Evolutionary conservation across 2,797 vertebrate species (phyloP).

Genomic region (Etheostoma nigrum): DNA sequence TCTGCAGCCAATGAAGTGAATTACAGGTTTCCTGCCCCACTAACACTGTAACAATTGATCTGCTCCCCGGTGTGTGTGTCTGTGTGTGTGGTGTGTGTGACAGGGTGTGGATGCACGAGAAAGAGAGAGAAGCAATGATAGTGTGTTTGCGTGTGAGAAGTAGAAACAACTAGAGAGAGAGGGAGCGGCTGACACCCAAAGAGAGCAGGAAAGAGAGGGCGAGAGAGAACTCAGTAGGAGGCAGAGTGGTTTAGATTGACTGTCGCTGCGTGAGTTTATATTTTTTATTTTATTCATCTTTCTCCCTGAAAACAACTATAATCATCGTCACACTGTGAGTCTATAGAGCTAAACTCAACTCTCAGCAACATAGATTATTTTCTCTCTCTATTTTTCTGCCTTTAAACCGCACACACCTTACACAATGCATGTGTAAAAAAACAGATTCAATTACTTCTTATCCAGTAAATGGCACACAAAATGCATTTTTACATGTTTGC

Average conservation of each 20-base stretch:
- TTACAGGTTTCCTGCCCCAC: constrained; percentile 90
- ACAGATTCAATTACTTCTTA: constrained; percentile 13
- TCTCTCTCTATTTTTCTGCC: constrained; percentile 19
- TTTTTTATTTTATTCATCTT: constrained; percentile 74
- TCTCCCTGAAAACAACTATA: constrained; percentile 79
- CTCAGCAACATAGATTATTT: constrained; percentile 18
- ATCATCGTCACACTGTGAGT: constrained; percentile 73
- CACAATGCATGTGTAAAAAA: constrained; percentile 8
- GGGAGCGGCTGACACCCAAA: constrained; percentile 57
- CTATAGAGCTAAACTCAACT: constrained; percentile 47
- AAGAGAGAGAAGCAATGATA: constrained; percentile 56
- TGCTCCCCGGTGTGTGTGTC: constrained; percentile 78
- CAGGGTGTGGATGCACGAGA: constrained; percentile 41
- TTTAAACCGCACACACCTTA: constrained; percentile 11
- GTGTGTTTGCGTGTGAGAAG: constrained; percentile 64
- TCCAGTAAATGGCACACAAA: not conserved
- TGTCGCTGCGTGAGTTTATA: constrained; percentile 72
- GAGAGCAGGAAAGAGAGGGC: constrained; percentile 51
- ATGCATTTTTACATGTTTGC: not conserved
- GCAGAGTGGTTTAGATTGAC: constrained; percentile 79
- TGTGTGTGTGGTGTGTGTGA: constrained; percentile 45
- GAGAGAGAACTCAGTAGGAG: constrained; percentile 71
- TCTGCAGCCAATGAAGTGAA: constrained; percentile 93
- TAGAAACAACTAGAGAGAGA: constrained; percentile 47
- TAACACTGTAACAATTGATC: constrained; percentile 98